Evolutionary conservation across 2,888 invertebrate genomes (phyloP), one percentile per base, ranked within the genome.

Genomic region (Matsumyia berberina): DNA sequence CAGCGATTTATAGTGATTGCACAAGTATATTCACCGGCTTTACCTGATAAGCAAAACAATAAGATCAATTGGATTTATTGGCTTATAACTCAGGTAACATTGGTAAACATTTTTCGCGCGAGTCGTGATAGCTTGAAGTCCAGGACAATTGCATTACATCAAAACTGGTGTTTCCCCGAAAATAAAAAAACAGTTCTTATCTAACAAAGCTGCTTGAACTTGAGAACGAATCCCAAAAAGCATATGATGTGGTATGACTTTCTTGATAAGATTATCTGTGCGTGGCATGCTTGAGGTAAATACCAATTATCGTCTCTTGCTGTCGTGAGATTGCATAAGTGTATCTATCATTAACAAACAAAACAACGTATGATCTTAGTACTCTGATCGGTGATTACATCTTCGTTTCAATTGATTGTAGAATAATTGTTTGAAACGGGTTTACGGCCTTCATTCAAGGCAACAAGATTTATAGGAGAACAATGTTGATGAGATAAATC

Each of bases 221-320:
- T 37, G 37, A 19, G n/a, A 8, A 12, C 31, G 19, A 37, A 57
- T 37, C 35, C 19, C 6, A 24, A 24, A 24, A 37, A 5, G 19
- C 19, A 37, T 37, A 42, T 29, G 0, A 9, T 29, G 53, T 57
- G 37, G 39, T 5, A 15, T 42, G 72, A 62, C 51, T 42, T 19
- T 51, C 7, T 58, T 31, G 42, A 62, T 62, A 42, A 72, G 42
- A 72, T 72, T 42, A 42, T 11, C n/a, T 66, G 31, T 17, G 31
- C 5, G 6, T 19, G 37, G 11, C 42, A 31, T 44, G 46, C 33
- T 31, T 15, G 67, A 46, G 57, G 35, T 46, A 57, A 35, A 35
- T 33, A n/a, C 7, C 15, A 12, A 29, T 70, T 46, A 57, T 69
- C 46, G 24, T 64, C 4, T 17, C 55, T 17, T 55, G 37, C 1